These are phyloP conservation scores for Brachionus paranguensis DNA, from an alignment of 1,140 invertebrate species.

Conservation along the genomic window DNA sequence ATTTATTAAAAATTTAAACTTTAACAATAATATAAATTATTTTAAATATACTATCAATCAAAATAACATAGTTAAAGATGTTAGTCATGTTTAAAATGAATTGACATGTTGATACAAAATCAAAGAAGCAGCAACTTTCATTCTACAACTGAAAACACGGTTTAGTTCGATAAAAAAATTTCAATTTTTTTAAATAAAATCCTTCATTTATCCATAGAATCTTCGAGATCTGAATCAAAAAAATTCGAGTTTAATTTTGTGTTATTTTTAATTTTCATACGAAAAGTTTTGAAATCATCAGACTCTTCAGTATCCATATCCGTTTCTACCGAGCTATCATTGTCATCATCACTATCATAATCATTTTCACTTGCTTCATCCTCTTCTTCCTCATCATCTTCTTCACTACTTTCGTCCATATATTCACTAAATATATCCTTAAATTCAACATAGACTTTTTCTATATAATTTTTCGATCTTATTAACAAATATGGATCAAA, in stretches of 20 bases:
- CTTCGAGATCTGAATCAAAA: constrained; percentile 4
- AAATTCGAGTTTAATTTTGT: not conserved
- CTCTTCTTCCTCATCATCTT: not conserved
- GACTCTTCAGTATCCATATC: not conserved
- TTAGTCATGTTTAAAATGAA: not conserved
- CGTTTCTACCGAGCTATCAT: not conserved
- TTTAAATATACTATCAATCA: not conserved
- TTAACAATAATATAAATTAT: not conserved
- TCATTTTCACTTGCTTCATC: constrained; percentile 15
- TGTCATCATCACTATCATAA: not conserved
- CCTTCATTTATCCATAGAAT: not conserved
- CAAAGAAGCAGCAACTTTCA: not conserved
- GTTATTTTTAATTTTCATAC: not conserved
- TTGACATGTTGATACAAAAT: not conserved
- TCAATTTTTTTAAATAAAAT: not conserved
- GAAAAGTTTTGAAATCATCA: not conserved
- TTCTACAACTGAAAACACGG: not conserved
- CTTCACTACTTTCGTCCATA: constrained; percentile 13
- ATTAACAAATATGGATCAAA: constrained; percentile 72
- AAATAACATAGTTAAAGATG: not conserved
- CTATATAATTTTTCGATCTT: constrained; percentile 51
- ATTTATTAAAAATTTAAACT: not conserved
- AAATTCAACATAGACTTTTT: constrained; percentile 39
- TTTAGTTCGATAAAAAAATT: not conserved
- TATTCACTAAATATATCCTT: constrained; percentile 41